Base-by-base conservation (phyloP, 1,140 invertebrate species). In the Drosophila ficusphila region DNA sequence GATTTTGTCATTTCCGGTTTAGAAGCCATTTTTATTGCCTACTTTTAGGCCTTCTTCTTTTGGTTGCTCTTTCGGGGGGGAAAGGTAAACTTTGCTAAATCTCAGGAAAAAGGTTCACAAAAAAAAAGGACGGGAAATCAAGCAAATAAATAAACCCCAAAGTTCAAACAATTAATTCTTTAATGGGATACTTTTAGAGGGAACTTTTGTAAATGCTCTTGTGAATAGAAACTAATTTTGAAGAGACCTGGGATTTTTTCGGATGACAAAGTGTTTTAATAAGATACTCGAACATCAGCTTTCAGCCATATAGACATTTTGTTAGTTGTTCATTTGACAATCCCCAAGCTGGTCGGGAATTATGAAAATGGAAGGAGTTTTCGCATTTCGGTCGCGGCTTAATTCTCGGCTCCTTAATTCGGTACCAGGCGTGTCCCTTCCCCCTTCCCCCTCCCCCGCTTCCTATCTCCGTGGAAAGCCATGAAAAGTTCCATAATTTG, bases 401-500 rank as follows among this genome's bases (percentile, higher is more conserved):
- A 64, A 60, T 64, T 60, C 44, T 44, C 34, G 19, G 27, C 8
- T 34, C 44, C 36, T 9, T 38, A 38, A 16, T 39, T 27, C 18
- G 7, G 29, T 14, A 19, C 8, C 9, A 12, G 6, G 27, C n/a
- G 12, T 25, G 31, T n/a, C 23, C 16, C 18, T n/a, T 4, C n/a
- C 6, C n/a, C 14, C 34, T n/a, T n/a, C n/a, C n/a, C 16, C 18
- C 14, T 4, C n/a, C 6, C n/a, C 14, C 34, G 8, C 14, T 62
- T 16, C 12, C 12, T 4, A 31, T 29, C 19, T 53, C 27, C 38
- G 21, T 27, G 62, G 27, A 42, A 52, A 34, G 61, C 64, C 61
- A 72, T 51, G 39, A 62, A 76, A 75, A 75, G 61, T 75, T 62
- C 56, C 81, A 76, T 54, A 60, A 73, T 76, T 73, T 58, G 46